Percentiles rank a stretch among this genome's conserved stretches.
These are phyloP conservation scores for Empis livida DNA, from an alignment of 2,888 invertebrate genomes.

Conservation along the genomic window DNA sequence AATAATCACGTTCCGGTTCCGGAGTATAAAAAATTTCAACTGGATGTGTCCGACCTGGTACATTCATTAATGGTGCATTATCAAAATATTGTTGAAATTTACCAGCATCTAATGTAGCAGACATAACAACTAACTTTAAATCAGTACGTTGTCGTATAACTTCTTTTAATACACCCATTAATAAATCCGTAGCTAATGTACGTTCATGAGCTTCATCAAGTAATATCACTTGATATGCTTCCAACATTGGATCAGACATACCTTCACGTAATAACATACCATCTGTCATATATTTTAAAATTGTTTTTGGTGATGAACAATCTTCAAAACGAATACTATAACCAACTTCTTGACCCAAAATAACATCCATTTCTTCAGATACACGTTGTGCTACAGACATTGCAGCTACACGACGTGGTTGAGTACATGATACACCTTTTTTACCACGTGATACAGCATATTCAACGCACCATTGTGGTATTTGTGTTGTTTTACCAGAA, in stretches of 20 bases:
- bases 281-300: conserved; percentile 98
- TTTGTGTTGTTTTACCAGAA: conserved; percentile 99
- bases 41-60: conserved; percentile 91
- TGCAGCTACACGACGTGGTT: conserved; percentile 93
- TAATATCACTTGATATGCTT: conserved; percentile 75
- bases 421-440: conserved; percentile 89
- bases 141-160: conserved; percentile 76
- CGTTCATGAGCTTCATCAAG: conserved; percentile 99
- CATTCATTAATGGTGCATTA: conserved; percentile 95
- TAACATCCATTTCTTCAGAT: conserved; percentile 98
- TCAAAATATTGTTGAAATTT: conserved; percentile 99
- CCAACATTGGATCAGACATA: conserved; percentile 98
- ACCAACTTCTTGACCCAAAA: conserved; percentile 81
- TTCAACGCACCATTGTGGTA: conserved; percentile 91
- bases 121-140: conserved; percentile 97
- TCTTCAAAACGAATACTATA: conserved; percentile 99
- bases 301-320: conserved; percentile 86
- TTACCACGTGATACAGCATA: conserved; percentile 51
- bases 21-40: conserved; percentile 99
- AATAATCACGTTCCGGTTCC: conserved; percentile 93
- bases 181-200: conserved; percentile 93
- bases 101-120: conserved; percentile 96
- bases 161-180: conserved; percentile 98
- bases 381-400: conserved; percentile 99
- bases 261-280: conserved; percentile 99